A percentile compares a stretch with the other conserved stretches of the same genome.
phyloP scores from a whole-genome alignment of 2,888 invertebrate species.

The Drosophila lutescens region DNA sequence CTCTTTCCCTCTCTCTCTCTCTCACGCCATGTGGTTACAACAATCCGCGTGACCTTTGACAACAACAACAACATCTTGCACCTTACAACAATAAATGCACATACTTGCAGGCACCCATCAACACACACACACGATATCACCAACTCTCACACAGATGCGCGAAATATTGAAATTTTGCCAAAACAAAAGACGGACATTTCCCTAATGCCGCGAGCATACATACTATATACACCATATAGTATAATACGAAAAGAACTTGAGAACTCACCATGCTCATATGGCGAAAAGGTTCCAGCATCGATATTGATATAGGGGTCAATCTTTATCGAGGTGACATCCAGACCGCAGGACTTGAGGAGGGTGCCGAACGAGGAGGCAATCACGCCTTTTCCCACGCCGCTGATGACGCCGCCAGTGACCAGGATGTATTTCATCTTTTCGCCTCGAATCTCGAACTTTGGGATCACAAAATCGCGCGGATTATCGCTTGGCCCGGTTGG shows the following conservation, averaged over 20 bases:
- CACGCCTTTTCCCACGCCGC: slow-evolving; percentile 98
- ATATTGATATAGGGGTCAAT: slow-evolving; percentile 99
- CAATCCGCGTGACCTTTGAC: slow-evolving; percentile 43
- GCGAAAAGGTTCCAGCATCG: slow-evolving; percentile 99
- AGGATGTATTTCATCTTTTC: slow-evolving; percentile 97
- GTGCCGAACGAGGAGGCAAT: slow-evolving; percentile 98
- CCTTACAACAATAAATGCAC: slow-evolving; percentile 19
- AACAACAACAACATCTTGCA: slow-evolving; percentile 34
- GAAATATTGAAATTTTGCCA: slow-evolving; percentile 45
- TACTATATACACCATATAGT: slow-evolving; percentile 9
- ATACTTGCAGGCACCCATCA: slow-evolving; percentile 12
- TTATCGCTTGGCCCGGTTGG: slow-evolving; percentile 5
- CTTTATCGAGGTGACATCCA: slow-evolving; percentile 99
- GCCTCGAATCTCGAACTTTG: background rate
- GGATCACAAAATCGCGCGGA: background rate
- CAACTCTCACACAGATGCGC: background rate
- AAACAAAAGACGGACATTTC: slow-evolving; percentile 27
- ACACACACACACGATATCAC: background rate
- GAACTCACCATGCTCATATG: slow-evolving; percentile 97
- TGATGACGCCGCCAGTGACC: slow-evolving; percentile 99
- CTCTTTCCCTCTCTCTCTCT: background rate
- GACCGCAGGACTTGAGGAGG: slow-evolving; percentile 96
- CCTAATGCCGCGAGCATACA: background rate
- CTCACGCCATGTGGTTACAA: slow-evolving; percentile 25
- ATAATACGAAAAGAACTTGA: background rate